Percentiles rank a stretch among this genome's conserved stretches.
These are phyloP conservation scores for Archips xylosteana DNA, from an alignment of 2,888 invertebrate species.

Conservation along the genomic window DNA sequence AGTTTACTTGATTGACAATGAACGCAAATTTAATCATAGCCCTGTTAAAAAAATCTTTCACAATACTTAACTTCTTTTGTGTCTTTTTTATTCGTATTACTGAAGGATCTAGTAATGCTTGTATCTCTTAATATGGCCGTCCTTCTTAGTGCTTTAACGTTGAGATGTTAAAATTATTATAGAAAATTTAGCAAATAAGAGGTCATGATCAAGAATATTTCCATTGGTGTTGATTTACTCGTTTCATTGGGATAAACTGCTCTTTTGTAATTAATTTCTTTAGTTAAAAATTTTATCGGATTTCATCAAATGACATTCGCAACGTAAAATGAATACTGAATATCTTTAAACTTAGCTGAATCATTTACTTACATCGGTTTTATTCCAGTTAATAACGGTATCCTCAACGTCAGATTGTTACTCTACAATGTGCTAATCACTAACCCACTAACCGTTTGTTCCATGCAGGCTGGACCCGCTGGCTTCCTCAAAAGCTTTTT, in stretches of 20 bases:
- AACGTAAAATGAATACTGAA: not conserved
- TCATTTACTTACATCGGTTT: not conserved
- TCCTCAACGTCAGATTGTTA: slow-evolving; percentile 41
- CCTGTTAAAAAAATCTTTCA: not conserved
- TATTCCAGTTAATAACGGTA: not conserved
- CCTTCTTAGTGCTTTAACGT: not conserved
- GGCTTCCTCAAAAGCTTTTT: slow-evolving; percentile 98
- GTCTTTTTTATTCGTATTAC: not conserved
- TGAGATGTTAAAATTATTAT: too few species aligned
- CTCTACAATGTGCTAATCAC: slow-evolving; percentile 44
- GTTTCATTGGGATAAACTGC: not conserved
- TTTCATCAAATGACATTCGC: not conserved
- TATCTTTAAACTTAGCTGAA: not conserved
- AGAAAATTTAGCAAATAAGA: too few species aligned
- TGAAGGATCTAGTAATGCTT: not conserved
- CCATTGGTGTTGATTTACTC: too few species aligned
- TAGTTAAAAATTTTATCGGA: not conserved
- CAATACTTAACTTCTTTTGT: not conserved
- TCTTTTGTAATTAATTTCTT: not conserved
- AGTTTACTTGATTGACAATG: not conserved
- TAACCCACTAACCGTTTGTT: slow-evolving; percentile 62
- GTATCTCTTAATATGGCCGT: not conserved
- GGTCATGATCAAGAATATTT: too few species aligned
- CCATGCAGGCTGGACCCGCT: slow-evolving; percentile 93
- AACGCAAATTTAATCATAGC: not conserved